These are phyloP conservation scores for Cryptomyrus ogoouensis DNA, from an alignment of 2,113 vertebrate species.

Conservation along the genomic window DNA sequence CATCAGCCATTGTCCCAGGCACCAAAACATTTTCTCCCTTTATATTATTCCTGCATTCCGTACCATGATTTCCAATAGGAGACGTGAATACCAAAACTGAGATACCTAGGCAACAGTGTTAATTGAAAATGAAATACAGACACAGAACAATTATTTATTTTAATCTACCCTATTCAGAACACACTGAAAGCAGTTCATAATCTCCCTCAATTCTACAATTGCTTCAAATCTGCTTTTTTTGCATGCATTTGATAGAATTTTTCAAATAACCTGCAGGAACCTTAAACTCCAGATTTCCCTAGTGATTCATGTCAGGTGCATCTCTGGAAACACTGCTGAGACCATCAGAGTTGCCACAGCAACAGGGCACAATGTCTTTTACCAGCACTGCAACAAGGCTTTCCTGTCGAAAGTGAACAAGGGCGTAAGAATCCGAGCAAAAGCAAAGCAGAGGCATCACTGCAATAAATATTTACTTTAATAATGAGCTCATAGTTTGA, in stretches of 20 bases:
- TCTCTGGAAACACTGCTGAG: slow-evolving; percentile 8
- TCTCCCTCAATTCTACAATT: background rate
- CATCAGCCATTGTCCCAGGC: background rate
- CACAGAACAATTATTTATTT: background rate
- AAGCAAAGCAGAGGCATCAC: background rate
- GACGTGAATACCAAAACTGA: background rate
- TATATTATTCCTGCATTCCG: background rate
- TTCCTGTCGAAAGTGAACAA: background rate
- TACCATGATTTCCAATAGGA: background rate
- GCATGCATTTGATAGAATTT: background rate
- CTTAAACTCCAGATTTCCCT: slow-evolving; percentile 4
- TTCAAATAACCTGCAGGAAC: slow-evolving; percentile 11
- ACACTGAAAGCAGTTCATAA: background rate
- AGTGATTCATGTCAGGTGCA: background rate
- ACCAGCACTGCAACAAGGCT: background rate
- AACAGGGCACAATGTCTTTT: slow-evolving; percentile 18
- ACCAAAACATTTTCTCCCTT: background rate
- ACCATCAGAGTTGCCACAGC: slow-evolving; percentile 23
- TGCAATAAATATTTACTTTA: background rate
- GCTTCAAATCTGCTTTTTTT: background rate
- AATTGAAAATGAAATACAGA: background rate
- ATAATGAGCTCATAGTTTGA: background rate
- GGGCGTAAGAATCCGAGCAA: background rate
- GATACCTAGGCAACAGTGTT: background rate
- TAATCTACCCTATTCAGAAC: background rate